Base-by-base conservation (phyloP, 2,113 vertebrate genomes). In the Micronisus gabar region DNA sequence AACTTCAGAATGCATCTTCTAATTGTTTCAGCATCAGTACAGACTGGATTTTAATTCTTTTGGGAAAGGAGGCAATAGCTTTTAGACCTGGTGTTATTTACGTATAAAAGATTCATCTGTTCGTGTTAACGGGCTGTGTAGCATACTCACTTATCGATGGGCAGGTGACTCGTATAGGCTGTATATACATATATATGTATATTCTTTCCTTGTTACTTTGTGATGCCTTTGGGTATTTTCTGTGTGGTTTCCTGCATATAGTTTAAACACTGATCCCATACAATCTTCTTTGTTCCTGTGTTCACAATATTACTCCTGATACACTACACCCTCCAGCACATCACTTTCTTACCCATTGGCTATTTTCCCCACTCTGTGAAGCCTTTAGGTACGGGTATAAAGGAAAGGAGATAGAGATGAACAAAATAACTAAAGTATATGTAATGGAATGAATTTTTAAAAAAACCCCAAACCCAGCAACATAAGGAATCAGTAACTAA, bases 401-500 rank as follows among this genome's bases (percentile, higher is more conserved):
- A 81, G 34, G 11, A 59, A 58, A 76, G 18, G 50, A 73, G 45
- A 82, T 5, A 36, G 36, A 94, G 52, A 78, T 3, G 63, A 86
- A 30, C 47, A 68, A 95, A 93, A 91, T 62, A 94, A 56, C 11
- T 15, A 15, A 66, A 67, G 36, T 78, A 85, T 45, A 52, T 75
- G 75, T 63, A 90, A 67, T 65, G 84, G 91, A 89, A 96, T 97
- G 66, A 81, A 72, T 86, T 52, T 87, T 22, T 6, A 30, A 41
- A 13, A 58, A 48, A 48, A 13, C 2, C 27, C 13, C 27, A 75
- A 58, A 3, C 18, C 6, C 59, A 25, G 34, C 52, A 74, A 14
- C 81, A 53, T 7, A 76, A 93, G 93, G 91, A 86, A 87, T 73
- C 94, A 61, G 93, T 96, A 82, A 94, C 75, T 97, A 92, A 97